Base-by-base conservation (phyloP, 2,113 vertebrate genomes). In the Phodopus roborovskii region DNA sequence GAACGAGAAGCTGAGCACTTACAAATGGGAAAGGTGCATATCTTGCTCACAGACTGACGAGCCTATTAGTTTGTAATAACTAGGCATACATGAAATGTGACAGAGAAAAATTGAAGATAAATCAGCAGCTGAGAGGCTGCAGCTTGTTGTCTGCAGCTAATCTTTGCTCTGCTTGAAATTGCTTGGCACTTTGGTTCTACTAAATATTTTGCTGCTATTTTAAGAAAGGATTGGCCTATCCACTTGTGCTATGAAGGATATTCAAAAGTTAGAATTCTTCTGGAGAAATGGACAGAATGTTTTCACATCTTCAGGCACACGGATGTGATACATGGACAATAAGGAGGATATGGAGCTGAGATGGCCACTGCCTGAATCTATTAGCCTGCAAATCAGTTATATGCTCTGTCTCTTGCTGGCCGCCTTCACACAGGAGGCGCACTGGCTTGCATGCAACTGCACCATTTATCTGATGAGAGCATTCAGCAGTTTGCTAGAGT, bases 51-150 rank as follows among this genome's bases (percentile, higher is more conserved):
- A 94, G 77, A 92, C 89, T 1, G 1, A 86, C 92, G 91, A 94
- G 60, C 93, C 93, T 84, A 86, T 91, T 93, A 79, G 90, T 94
- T 83, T 93, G 82, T 66, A 96, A 95, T 93, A 93, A 96, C 78
- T 39, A 93, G 91, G 95, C 83, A 22, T 66, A 64, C 91, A 88
- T 90, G 95, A 95, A 95, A 95, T 73, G 84, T 88, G 96, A 81
- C 95, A 84, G 45, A 66, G 88, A 96, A 74, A 94, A 95, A 92
- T 0, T 87, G 92, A 92, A 88, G 95, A 60, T 56, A 84, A 88
- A 96, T 93, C 95, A 93, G 83, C 83, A 74, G 60, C 7, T 7
- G 83, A 66, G 56, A 92, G 74, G 48, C 83, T 77, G 77, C 73
- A n/a, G n/a, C n/a, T n/a, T n/a, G n/a, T n/a, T n/a, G n/a, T n/a